These are phyloP conservation scores for Tachuris rubrigastra DNA, from an alignment of 2,113 vertebrate genomes.

Conservation along the genomic window DNA sequence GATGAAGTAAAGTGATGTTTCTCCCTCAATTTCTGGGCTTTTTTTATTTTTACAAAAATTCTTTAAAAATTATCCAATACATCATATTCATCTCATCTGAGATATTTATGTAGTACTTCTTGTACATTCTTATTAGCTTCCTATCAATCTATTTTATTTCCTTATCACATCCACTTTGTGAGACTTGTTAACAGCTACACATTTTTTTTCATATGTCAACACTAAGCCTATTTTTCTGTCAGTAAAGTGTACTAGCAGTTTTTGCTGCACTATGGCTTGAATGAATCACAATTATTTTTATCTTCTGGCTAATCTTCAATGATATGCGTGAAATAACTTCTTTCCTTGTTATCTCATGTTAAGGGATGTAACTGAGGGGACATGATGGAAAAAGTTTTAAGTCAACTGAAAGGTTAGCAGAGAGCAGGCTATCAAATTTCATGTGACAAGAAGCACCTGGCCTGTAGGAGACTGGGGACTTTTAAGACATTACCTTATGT, in stretches of 20 bases:
- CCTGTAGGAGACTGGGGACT: not conserved
- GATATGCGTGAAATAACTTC: not conserved
- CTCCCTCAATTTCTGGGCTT: not conserved
- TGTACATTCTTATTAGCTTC: not conserved
- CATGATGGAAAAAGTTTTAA: not conserved
- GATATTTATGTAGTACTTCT: not conserved
- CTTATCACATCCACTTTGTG: not conserved
- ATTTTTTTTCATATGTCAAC: not conserved
- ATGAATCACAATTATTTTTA: not conserved
- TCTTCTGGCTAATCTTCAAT: not conserved
- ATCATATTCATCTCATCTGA: not conserved
- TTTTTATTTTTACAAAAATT: not conserved
- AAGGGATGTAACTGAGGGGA: not conserved
- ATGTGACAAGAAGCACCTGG: not conserved
- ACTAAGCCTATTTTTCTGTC: not conserved
- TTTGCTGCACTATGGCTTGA: not conserved
- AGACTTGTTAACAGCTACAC: not conserved
- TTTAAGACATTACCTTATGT: not conserved
- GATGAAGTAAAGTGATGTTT: not conserved
- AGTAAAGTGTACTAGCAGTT: not conserved
- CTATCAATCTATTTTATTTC: not conserved
- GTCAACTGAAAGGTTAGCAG: not conserved
- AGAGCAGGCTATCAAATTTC: not conserved
- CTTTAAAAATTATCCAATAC: not conserved
- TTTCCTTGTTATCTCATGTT: not conserved